Conservation (phyloP, 2,888 invertebrate genomes). For the Melangyna quadrimaculata region DNA sequence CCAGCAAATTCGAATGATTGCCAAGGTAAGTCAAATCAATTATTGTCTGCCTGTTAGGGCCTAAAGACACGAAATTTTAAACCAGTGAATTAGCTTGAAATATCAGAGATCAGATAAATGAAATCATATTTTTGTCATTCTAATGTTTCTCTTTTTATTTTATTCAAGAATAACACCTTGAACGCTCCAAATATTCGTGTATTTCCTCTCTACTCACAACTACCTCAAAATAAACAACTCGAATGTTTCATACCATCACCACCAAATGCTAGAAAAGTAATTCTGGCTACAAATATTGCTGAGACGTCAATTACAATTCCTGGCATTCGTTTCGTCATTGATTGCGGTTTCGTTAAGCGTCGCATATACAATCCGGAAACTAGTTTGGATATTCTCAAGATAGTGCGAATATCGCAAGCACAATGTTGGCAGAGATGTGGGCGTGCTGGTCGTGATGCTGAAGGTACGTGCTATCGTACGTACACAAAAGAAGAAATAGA, state of each 20-base stretch:
- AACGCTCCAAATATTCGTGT: slow-evolving; percentile 87
- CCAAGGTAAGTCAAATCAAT: slow-evolving; percentile 82
- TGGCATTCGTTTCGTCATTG: slow-evolving; percentile 94
- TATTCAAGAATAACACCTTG: slow-evolving; percentile 83
- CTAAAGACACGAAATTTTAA: no score
- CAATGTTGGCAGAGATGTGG: slow-evolving; percentile 97
- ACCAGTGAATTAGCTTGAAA: no score
- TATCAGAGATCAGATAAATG: no score
- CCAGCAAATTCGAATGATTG: slow-evolving; percentile 87
- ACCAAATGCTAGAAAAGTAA: slow-evolving; percentile 91
- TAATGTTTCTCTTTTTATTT: slow-evolving; percentile 74
- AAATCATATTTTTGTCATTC: no score
- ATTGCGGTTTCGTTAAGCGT: slow-evolving; percentile 95
- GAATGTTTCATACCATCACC: slow-evolving; percentile 91
- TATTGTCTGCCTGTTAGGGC: no score
- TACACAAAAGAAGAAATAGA: slow-evolving; percentile 91
- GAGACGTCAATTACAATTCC: slow-evolving; percentile 98
- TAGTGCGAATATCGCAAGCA: slow-evolving; percentile 92
- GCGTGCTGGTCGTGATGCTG: slow-evolving; percentile 92
- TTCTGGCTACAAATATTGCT: slow-evolving; percentile 98
- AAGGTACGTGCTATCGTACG: slow-evolving; percentile 93
- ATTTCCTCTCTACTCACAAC: slow-evolving; percentile 94
- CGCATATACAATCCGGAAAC: slow-evolving; percentile 91
- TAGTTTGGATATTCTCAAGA: slow-evolving; percentile 91
- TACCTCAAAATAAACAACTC: slow-evolving; percentile 92